Percentiles rank a stretch among this genome's conserved stretches.
Conservation (phyloP, 1,140 invertebrate genomes). For the Bathynomus jamesi region DNA sequence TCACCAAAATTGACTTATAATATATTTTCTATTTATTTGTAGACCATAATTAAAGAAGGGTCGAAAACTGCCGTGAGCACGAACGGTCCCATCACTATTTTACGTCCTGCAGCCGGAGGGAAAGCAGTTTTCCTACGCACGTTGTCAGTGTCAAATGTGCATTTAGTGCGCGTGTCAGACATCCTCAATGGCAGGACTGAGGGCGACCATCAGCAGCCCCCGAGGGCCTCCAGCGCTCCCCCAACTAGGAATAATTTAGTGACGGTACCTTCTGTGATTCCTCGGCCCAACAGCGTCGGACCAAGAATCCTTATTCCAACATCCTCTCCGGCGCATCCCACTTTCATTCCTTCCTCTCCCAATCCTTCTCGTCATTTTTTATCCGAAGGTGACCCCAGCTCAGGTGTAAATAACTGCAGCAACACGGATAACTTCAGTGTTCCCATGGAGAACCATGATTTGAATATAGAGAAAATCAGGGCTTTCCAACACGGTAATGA, state of each 20-base stretch:
- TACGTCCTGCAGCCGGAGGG: slow-evolving; percentile 18
- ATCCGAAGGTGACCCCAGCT: slow-evolving; percentile 37
- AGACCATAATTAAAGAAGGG: neutral
- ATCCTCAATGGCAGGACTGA: neutral
- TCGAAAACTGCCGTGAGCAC: slow-evolving; percentile 15
- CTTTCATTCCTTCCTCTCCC: neutral
- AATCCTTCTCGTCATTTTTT: slow-evolving; percentile 31
- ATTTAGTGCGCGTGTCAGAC: slow-evolving; percentile 17
- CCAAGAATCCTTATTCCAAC: slow-evolving; percentile 30
- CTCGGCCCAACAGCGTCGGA: slow-evolving; percentile 31
- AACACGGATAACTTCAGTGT: slow-evolving; percentile 10
- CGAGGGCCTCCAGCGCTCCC: slow-evolving; percentile 28
- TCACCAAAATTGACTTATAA: too few species aligned
- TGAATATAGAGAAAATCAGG: neutral
- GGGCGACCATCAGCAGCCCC: slow-evolving; percentile 5
- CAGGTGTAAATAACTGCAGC: slow-evolving; percentile 32
- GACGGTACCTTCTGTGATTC: slow-evolving; percentile 13
- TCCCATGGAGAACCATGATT: neutral
- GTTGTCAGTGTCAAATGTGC: slow-evolving; percentile 18
- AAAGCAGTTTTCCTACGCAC: slow-evolving; percentile 17
- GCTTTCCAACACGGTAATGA: neutral
- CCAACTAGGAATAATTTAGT: slow-evolving; percentile 29
- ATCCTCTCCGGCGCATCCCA: neutral
- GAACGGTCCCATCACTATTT: slow-evolving; percentile 19
- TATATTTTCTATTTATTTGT: too few species aligned